These are phyloP conservation scores for Thripadectes ignobilis DNA, from an alignment of 2,797 vertebrate species.

Conservation along the genomic window DNA sequence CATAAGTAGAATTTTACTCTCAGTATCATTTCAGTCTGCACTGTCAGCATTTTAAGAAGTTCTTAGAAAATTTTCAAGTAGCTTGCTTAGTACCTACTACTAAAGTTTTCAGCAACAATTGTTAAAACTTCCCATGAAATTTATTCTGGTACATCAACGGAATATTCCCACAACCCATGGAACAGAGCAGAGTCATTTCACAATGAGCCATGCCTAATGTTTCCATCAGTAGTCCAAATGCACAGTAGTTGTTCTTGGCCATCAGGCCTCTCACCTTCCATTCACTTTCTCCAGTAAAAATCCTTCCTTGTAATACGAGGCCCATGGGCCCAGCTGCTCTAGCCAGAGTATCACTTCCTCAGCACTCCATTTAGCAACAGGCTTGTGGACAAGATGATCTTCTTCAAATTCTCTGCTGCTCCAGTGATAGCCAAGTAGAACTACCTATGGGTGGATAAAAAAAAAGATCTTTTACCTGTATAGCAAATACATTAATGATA, in stretches of 20 bases:
- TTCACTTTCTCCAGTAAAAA: constrained; percentile 90
- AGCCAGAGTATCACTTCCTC: constrained; percentile 91
- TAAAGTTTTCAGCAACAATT: not conserved
- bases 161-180: not conserved
- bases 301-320: constrained; percentile 84
- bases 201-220: not conserved
- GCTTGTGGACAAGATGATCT: constrained; percentile 87
- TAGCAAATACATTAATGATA: not conserved
- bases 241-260: not conserved
- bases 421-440: constrained; percentile 92
- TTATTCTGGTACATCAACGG: not conserved
- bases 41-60: not conserved
- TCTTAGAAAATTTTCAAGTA: not conserved
- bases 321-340: constrained; percentile 89
- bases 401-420: constrained; percentile 86
- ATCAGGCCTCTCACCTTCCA: constrained; percentile 83
- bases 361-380: constrained; percentile 86
- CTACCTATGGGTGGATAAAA: constrained; percentile 76
- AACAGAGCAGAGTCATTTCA: not conserved
- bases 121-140: not conserved
- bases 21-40: not conserved
- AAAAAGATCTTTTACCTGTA: not conserved
- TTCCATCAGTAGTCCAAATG: not conserved
- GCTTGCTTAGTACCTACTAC: not conserved
- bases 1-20: not conserved